Conservation (phyloP, 2,797 vertebrate species). For the Oreochromis grahami region DNA sequence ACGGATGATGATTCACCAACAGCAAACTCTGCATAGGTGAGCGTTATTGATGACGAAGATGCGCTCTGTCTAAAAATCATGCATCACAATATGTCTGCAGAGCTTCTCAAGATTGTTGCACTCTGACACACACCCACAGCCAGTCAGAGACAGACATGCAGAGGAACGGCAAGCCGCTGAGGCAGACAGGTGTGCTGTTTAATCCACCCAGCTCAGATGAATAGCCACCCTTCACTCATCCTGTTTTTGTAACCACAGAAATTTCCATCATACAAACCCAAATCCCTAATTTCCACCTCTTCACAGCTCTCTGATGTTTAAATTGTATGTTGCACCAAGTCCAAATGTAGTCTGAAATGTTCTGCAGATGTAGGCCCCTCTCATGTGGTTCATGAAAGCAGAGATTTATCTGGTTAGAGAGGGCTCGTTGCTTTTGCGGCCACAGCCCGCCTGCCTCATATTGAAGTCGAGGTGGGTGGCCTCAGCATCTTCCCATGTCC, state of each 20-base stretch:
- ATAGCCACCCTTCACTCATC: slow-evolving; percentile 56
- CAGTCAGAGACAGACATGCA: background rate
- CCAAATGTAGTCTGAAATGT: slow-evolving; percentile 73
- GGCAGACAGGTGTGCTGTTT: slow-evolving; percentile 51
- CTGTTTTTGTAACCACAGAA: slow-evolving; percentile 55
- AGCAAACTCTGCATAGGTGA: background rate
- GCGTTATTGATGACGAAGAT: slow-evolving; percentile 4
- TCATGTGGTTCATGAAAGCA: slow-evolving; percentile 81
- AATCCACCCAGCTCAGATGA: slow-evolving; percentile 42
- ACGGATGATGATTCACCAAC: slow-evolving; percentile 33
- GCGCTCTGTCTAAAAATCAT: background rate
- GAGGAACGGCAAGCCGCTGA: background rate
- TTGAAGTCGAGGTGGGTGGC: slow-evolving; percentile 73
- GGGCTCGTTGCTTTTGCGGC: slow-evolving; percentile 62
- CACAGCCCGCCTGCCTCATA: slow-evolving; percentile 55
- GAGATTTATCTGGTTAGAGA: slow-evolving; percentile 77
- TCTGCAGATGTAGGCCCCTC: slow-evolving; percentile 75
- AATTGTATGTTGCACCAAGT: slow-evolving; percentile 69
- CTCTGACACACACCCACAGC: background rate
- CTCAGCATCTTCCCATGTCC: slow-evolving; percentile 41
- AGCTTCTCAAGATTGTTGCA: background rate
- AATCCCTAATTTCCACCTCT: slow-evolving; percentile 73
- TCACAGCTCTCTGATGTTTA: slow-evolving; percentile 74
- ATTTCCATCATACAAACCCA: slow-evolving; percentile 66
- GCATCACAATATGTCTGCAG: background rate